Percentiles rank a stretch among this genome's conserved stretches.
Evolutionary conservation across 2,888 invertebrate species (phyloP).

Genomic region (Acleris cristana): DNA sequence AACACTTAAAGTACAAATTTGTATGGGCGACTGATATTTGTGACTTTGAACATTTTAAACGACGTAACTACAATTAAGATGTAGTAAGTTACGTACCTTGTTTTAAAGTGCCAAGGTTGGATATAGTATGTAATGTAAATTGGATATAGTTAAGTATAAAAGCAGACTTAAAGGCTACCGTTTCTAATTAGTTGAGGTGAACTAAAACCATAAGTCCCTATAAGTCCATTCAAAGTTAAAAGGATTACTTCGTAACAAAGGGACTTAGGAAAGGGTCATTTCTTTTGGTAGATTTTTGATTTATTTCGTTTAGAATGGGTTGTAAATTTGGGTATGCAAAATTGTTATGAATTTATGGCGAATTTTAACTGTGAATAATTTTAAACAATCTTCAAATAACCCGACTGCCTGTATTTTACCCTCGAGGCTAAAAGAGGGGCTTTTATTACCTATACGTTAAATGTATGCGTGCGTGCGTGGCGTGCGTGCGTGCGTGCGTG

Average conservation of each 20-base stretch:
- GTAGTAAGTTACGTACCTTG: background rate
- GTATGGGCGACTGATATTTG: background rate
- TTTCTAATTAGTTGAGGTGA: slow-evolving; percentile 33
- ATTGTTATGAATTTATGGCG: slow-evolving; percentile 17
- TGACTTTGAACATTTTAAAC: background rate
- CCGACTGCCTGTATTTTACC: too few relatives aligned
- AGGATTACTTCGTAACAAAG: slow-evolving; percentile 43
- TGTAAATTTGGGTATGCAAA: slow-evolving; percentile 13
- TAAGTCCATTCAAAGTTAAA: slow-evolving; percentile 45
- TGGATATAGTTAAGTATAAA: too few relatives aligned
- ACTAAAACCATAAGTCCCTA: slow-evolving; percentile 37
- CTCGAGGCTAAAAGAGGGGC: too few relatives aligned
- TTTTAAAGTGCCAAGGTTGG: background rate
- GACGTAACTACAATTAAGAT: background rate
- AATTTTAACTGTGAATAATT: background rate
- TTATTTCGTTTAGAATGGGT: slow-evolving; percentile 1
- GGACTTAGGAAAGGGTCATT: slow-evolving; percentile 30
- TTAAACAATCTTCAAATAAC: too few relatives aligned
- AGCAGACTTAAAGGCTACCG: slow-evolving; percentile 34
- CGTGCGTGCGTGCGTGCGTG: too few relatives aligned
- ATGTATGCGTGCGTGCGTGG: too few relatives aligned
- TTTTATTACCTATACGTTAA: too few relatives aligned
- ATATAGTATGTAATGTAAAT: too few relatives aligned
- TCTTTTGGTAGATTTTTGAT: slow-evolving; percentile 35
- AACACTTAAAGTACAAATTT: background rate